Evolutionary conservation across 2,888 invertebrate species (phyloP), one percentile per base, ranked within the genome.

Genomic region (Pseudanteris insignis): DNA sequence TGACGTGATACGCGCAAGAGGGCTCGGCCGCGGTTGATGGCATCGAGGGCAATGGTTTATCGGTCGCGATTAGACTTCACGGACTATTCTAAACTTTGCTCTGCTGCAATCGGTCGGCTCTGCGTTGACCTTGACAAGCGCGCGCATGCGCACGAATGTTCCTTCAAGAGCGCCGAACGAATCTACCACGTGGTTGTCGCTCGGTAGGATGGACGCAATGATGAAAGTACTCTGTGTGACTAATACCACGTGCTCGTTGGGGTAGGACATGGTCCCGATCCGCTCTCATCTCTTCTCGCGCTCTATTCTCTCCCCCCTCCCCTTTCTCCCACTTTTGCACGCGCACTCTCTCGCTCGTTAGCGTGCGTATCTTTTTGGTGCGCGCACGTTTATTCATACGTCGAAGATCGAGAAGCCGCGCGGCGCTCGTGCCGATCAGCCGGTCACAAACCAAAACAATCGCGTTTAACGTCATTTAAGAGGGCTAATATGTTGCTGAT

Each of bases 131-230:
- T 70, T 67, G 66, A 61, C 38, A 29, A 14, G 32, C 51, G 59
- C 53, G 74, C 75, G 76, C 76, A 72, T 68, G 76, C 75, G 75
- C 70, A 53, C 57, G 46, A 67, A 67, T 68, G 67, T 71, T 73
- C n/a, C 70, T 70, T 70, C 65, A 71, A 67, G 68, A 62, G 63
- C 66, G 62, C 63, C 60, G 65, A 70, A 71, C 70, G 73, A 57
- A 54, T 58, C 64, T 70, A 44, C 48, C 75, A 76, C 76, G 76
- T 75, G 76, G 66, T 74, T 64, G n/a, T n/a, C n/a, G n/a, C n/a
- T n/a, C n/a, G n/a, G n/a, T n/a, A n/a, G 67, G 67, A 69, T 67
- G 68, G 66, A 70, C 68, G 70, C 69, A 71, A 70, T 67, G 67
- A 71, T 72, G 70, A 72, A 72, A 72, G 70, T 72, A 46, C 72